Evolutionary conservation across 2,888 invertebrate genomes (phyloP).

Genomic region (Agrypnus murinus): DNA sequence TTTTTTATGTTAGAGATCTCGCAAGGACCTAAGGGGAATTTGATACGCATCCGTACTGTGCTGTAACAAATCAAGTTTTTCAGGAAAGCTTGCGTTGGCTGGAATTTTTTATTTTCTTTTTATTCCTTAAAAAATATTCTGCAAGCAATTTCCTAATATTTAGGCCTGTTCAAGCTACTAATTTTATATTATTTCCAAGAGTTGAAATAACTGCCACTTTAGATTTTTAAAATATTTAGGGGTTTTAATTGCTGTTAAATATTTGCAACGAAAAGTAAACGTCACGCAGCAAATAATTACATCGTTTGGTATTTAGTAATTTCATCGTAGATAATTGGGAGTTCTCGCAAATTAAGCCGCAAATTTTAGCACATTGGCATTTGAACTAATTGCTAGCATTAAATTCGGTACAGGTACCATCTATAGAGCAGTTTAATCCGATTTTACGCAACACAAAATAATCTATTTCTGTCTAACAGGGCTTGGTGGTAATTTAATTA

Average conservation of each 20-base stretch:
- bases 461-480: conserved; percentile 12
- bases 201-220: no score
- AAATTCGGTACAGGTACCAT: conserved; percentile 21
- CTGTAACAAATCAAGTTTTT: conserved; percentile 12
- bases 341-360: conserved; percentile 17
- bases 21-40: background rate
- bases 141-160: background rate
- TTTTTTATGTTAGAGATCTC: background rate
- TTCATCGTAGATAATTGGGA: background rate
- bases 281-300: no score
- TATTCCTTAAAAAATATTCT: background rate
- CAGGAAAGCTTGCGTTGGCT: background rate
- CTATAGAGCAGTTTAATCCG: conserved; percentile 25
- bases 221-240: no score
- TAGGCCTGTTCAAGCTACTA: no score
- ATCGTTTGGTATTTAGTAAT: no score
- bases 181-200: no score
- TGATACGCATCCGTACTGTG: background rate
- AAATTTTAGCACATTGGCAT: conserved; percentile 19
- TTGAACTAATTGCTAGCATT: conserved; percentile 20
- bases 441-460: conserved; percentile 25
- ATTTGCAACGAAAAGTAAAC: no score
- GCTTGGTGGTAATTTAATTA: conserved; percentile 13
- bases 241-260: no score
- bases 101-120: background rate